Evolutionary conservation across 2,888 invertebrate species (phyloP), one percentile per base, ranked within the genome.

Genomic region (Dryomyza anilis): DNA sequence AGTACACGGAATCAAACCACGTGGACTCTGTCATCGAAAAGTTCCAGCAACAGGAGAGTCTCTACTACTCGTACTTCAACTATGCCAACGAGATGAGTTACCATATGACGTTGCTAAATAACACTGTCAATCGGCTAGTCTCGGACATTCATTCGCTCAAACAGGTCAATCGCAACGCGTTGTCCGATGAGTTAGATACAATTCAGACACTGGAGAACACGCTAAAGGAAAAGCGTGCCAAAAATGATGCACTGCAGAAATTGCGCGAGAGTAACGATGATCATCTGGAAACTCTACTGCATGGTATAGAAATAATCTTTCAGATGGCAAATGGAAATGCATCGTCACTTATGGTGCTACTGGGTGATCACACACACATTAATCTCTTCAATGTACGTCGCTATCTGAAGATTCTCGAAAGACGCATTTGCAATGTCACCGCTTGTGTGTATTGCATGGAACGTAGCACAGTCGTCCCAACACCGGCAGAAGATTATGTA

Each of bases 291-390:
- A 73, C 65, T 19, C 71, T 79, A 0, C 63, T 82, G 10, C 72
- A 74, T 33, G 79, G 78, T n/a, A 68, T 83, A 3, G 73, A 76
- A 29, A 71, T 70, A 1, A 70, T 82, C 0, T 80, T 81, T 65
- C 84, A 85, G 33, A 74, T 86, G 53, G 83, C 86, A 14, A 82
- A 83, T 71, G 85, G 86, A 57, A 86, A 87, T 76, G 75, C 80
- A 62, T 76, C 84, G 16, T 86, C 88, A 55, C 72, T 87, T 55
- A 67, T 86, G 63, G 71, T 86, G 0, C 77, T 87, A 14, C 76
- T 88, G 45, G 83, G 89, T n/a, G 81, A 87, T 81, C 82, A 89
- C 81, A 81, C 84, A 69, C 83, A 86, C 72, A 79, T 90, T 73
- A 83, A 89, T 79, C 84, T 85, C 45, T 85, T 86, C 78, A 88